Conservation (phyloP, 2,113 vertebrate genomes). For the Taurulus bubalis region DNA sequence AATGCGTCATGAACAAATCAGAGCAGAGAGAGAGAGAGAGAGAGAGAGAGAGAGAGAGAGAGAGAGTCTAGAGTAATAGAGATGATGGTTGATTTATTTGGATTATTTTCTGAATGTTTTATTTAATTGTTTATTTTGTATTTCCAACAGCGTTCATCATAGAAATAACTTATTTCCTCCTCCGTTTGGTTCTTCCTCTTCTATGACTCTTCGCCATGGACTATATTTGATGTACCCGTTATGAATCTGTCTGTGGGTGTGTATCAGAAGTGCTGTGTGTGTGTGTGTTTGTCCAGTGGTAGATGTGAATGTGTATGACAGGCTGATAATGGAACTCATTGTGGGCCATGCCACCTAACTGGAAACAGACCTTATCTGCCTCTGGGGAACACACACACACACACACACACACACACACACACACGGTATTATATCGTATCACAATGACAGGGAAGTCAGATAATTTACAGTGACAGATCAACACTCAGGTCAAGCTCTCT, state of each 20-base stretch:
- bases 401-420: constrained; percentile 36
- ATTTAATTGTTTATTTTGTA: neutral
- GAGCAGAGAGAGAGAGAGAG: no score
- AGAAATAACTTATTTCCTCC: neutral
- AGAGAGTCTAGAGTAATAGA: neutral
- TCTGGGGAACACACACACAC: constrained; percentile 49
- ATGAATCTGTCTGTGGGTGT: neutral
- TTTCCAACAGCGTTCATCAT: neutral
- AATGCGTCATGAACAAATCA: constrained; percentile 73
- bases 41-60: no score
- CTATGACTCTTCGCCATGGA: no score
- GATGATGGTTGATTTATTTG: constrained; percentile 1
- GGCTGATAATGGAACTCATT: constrained; percentile 81
- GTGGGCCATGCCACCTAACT: constrained; percentile 58
- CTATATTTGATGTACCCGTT: neutral
- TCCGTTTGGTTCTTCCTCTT: neutral
- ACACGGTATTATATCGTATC: constrained; percentile 39
- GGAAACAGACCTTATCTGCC: constrained; percentile 66
- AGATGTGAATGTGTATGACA: constrained; percentile 71
- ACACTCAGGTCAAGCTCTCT: constrained; percentile 40
- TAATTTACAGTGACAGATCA: constrained; percentile 73
- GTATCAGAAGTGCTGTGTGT: constrained; percentile 1
- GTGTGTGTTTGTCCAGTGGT: neutral
- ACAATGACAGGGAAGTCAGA: constrained; percentile 63
- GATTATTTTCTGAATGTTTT: constrained; percentile 5